Evolutionary conservation across 92 coral and sea anemone genomes (phyloP).

Genomic region (Porites lobata): DNA sequence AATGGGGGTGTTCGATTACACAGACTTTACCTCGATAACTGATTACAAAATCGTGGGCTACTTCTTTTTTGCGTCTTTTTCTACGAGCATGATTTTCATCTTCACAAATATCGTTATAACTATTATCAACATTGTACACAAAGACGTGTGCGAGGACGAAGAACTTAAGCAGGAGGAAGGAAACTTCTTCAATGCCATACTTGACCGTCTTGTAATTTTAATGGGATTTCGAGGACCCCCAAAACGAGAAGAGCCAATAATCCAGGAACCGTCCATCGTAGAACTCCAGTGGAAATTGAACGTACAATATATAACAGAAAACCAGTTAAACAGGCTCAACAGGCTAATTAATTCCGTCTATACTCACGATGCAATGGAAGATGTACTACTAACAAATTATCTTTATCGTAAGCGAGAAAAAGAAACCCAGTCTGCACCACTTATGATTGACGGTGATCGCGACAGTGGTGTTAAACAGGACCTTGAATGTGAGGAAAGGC

Average conservation of each 20-base stretch:
- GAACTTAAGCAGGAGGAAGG: neutral
- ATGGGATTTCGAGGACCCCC: constrained; percentile 41
- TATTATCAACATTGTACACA: constrained; percentile 47
- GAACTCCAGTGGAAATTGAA: constrained; percentile 40
- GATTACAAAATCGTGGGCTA: constrained; percentile 39
- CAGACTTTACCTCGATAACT: constrained; percentile 27
- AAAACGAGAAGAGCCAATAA: constrained; percentile 18
- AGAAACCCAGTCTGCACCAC: neutral
- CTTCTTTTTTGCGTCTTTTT: constrained; percentile 34
- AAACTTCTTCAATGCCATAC: constrained; percentile 12
- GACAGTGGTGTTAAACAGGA: neutral
- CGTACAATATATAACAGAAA: constrained; percentile 23
- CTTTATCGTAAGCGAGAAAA: neutral
- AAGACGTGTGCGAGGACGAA: constrained; percentile 26
- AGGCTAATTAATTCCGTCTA: constrained; percentile 14
- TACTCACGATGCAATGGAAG: constrained; percentile 31
- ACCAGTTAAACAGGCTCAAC: constrained; percentile 37
- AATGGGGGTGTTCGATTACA: constrained; percentile 43
- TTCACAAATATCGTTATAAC: constrained; percentile 52
- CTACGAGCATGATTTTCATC: constrained; percentile 46
- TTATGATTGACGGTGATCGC: neutral
- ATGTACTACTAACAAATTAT: neutral
- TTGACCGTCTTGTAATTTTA: constrained; percentile 22
- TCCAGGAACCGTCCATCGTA: constrained; percentile 28
- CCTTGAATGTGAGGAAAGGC: neutral